Evolutionary conservation across 2,797 vertebrate genomes (phyloP).

Genomic region (Eremophila alpestris): DNA sequence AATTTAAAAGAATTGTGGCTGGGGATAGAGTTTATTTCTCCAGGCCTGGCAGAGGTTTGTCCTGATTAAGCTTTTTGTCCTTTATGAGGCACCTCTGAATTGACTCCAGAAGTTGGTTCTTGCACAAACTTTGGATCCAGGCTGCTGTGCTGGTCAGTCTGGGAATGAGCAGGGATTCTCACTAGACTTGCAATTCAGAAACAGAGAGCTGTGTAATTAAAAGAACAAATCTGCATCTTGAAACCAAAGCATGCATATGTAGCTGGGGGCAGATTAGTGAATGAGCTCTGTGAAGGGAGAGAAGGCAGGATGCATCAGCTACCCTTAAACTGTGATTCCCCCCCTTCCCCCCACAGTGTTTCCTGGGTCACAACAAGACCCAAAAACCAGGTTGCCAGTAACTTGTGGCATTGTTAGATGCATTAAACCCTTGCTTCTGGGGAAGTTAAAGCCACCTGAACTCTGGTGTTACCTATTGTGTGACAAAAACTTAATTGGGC

Average conservation of each 20-base stretch:
- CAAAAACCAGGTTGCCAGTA: not conserved
- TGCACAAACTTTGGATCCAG: not conserved
- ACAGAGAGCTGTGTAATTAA: not conserved
- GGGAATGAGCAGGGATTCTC: not conserved
- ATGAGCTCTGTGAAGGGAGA: not conserved
- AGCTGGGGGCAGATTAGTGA: not conserved
- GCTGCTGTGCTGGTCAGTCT: not conserved
- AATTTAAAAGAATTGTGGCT: not conserved
- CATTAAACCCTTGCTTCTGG: not conserved
- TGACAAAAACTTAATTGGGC: not conserved
- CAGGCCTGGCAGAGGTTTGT: not conserved
- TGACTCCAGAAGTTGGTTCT: not conserved
- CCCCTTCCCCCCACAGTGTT: accelerated
- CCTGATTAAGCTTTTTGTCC: not conserved
- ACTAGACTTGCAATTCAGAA: not conserved
- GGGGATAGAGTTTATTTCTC: not conserved
- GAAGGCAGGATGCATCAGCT: not conserved
- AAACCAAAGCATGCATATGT: not conserved
- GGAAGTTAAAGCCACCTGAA: not conserved
- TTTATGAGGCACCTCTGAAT: not conserved
- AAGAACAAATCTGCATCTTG: not conserved
- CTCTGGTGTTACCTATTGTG: not conserved
- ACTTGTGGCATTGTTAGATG: not conserved
- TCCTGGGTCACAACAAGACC: not conserved
- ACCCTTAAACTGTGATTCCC: not conserved